Evolutionary conservation across 2,113 vertebrate species (phyloP), one percentile per base, ranked within the genome.

Genomic region (Podarcis muralis): DNA sequence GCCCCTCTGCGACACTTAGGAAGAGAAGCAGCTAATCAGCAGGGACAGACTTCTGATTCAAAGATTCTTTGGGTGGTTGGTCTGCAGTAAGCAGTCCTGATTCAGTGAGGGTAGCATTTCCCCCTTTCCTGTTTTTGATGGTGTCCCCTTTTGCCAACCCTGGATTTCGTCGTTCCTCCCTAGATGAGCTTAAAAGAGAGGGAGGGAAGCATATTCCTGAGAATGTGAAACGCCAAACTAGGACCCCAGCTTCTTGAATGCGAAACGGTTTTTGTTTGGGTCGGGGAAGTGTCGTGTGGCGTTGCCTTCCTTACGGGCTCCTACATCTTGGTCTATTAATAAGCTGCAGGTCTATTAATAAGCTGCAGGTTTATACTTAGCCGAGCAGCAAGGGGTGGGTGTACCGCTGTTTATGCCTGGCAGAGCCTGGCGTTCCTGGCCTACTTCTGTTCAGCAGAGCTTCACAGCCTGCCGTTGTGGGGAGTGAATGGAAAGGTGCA

Each of bases 301-400:
- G 35, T 0, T 13, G 25, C n/a, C 30, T 37, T n/a, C 30, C 30
- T 85, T 62, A 27, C 12, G 27, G 57, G 48, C 85, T 79, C 71
- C 71, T 86, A 81, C 94, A 91, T 68, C 40, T 68, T 53, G 43
- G 22, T 88, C 80, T 91, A 88, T 92, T 75, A 91, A 84, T 91
- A 85, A 93, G 65, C 92, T 93, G 81, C 86, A 85, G n/a, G 91
- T 91, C 84, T 84, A 83, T 87, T 75, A 91, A 84, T 91, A 85
- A 93, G 65, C 92, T 93, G 81, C 86, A 85, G n/a, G 91, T 91
- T 83, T 84, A 83, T 87, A 77, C 40, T 53, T 87, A 80, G 65
- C 93, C 88, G 27, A 74, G 48, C 79, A 76, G 72, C 48, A 77
- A 76, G 88, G 79, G n/a, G 69, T 85, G 74, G 91, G 76, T 53